phyloP scores from a whole-genome alignment of 2,113 vertebrate species.

The Microtus montanus region DNA sequence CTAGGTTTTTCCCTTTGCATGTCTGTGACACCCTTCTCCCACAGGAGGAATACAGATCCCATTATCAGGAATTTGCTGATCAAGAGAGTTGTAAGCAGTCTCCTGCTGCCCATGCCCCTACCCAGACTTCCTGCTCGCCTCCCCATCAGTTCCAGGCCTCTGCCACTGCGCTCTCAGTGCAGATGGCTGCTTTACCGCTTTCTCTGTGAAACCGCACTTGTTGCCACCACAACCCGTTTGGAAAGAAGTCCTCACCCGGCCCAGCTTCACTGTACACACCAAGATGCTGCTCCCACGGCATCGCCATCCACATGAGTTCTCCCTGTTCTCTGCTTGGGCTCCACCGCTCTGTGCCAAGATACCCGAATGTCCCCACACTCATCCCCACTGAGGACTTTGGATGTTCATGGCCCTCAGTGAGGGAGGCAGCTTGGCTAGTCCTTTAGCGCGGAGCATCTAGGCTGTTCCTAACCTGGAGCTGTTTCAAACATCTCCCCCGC shows the following conservation, averaged over 20 bases:
- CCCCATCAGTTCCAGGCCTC: not conserved
- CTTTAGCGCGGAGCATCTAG: not conserved
- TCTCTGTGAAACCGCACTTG: not conserved
- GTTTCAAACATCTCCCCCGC: not conserved
- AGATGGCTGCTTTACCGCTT: not conserved
- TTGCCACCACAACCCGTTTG: not conserved
- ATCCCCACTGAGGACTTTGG: not conserved
- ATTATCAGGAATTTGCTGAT: not conserved
- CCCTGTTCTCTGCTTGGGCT: not conserved
- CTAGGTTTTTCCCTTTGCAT: not conserved
- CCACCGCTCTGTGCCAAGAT: not conserved
- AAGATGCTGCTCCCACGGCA: not conserved
- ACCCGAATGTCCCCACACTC: not conserved
- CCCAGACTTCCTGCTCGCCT: not conserved
- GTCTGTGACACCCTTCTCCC: not conserved
- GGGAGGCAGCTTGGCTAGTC: not conserved
- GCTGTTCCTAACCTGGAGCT: not conserved
- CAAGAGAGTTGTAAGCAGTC: not conserved
- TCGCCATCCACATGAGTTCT: not conserved
- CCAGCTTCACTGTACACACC: not conserved
- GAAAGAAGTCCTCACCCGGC: not conserved
- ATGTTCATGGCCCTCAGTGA: not conserved
- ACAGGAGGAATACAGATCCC: not conserved
- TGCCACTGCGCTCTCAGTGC: not conserved
- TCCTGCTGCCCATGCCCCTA: not conserved